phyloP scores from a whole-genome alignment of 1,140 invertebrate species.

The Melipona quadrifasciata region DNA sequence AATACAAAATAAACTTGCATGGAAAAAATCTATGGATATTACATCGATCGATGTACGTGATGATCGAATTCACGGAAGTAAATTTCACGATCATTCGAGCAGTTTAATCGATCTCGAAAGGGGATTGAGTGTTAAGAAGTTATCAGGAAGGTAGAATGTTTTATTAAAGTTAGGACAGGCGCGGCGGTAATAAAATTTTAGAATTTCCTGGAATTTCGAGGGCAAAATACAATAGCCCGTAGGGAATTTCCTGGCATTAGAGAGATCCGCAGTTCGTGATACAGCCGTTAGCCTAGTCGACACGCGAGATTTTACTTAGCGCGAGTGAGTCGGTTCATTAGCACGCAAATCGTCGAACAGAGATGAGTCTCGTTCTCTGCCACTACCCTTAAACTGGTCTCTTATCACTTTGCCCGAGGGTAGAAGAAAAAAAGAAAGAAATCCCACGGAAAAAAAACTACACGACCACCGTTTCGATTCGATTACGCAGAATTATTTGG shows the following conservation, averaged over 20 bases:
- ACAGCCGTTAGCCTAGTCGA: constrained; percentile 34
- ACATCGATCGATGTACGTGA: background rate
- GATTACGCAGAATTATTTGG: background rate
- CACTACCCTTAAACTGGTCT: constrained; percentile 18
- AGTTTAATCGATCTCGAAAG: no score
- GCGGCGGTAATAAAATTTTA: background rate
- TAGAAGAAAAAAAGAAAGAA: background rate
- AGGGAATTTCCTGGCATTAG: constrained; percentile 43
- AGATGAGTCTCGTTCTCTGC: constrained; percentile 6
- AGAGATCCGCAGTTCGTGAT: constrained; percentile 62
- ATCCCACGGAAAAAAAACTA: background rate
- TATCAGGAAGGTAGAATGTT: background rate
- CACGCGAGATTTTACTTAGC: constrained; percentile 77
- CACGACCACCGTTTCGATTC: constrained; percentile 8
- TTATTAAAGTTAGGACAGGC: background rate
- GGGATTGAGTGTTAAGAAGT: background rate
- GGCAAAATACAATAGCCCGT: constrained; percentile 24
- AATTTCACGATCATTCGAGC: background rate
- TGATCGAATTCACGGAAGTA: no score
- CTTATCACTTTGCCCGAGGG: constrained; percentile 38
- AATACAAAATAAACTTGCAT: background rate
- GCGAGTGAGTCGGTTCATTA: constrained; percentile 69
- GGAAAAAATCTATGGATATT: background rate
- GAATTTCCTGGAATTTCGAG: constrained; percentile 44
- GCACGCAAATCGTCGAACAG: constrained; percentile 71